Percentiles rank a stretch among this genome's conserved stretches.
Evolutionary conservation across 2,113 vertebrate species (phyloP).

Genomic region (Nerophis ophidion): DNA sequence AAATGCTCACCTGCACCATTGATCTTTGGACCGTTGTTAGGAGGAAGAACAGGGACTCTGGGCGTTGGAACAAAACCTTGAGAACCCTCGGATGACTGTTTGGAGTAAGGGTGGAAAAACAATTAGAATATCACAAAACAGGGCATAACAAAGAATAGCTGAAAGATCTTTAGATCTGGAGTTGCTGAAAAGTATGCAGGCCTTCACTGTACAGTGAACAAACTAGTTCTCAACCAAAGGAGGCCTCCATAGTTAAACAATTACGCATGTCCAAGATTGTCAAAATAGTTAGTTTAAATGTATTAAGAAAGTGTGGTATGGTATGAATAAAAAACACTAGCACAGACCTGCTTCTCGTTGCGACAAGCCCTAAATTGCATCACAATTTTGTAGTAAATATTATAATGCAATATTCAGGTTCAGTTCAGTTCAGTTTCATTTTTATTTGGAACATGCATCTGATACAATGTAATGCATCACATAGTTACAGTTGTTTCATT

Average conservation of each 20-base stretch:
- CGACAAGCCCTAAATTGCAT: too few species aligned
- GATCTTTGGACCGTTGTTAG: slow-evolving; percentile 41
- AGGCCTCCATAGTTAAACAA: slow-evolving; percentile 5
- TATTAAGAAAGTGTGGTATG: too few species aligned
- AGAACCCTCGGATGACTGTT: slow-evolving; percentile 43
- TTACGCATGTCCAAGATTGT: background rate
- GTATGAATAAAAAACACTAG: too few species aligned
- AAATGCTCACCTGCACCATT: slow-evolving; percentile 59
- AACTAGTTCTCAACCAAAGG: slow-evolving; percentile 51
- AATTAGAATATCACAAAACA: slow-evolving; percentile 17
- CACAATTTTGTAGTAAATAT: too few species aligned
- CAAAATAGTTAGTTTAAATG: background rate
- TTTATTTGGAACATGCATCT: too few species aligned
- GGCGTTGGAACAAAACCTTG: slow-evolving; percentile 72
- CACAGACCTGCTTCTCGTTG: too few species aligned
- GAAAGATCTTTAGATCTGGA: slow-evolving; percentile 1
- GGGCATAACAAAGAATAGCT: slow-evolving; percentile 17
- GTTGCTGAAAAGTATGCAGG: slow-evolving; percentile 3
- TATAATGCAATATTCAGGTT: too few species aligned
- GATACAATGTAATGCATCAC: too few species aligned
- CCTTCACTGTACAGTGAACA: slow-evolving; percentile 36
- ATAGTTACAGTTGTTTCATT: too few species aligned
- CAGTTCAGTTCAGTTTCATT: too few species aligned
- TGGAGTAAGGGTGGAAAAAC: slow-evolving; percentile 31
- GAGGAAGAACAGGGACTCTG: slow-evolving; percentile 63